These are phyloP conservation scores for Sminthopsis crassicaudata DNA, from an alignment of 2,113 vertebrate species.

Conservation along the genomic window DNA sequence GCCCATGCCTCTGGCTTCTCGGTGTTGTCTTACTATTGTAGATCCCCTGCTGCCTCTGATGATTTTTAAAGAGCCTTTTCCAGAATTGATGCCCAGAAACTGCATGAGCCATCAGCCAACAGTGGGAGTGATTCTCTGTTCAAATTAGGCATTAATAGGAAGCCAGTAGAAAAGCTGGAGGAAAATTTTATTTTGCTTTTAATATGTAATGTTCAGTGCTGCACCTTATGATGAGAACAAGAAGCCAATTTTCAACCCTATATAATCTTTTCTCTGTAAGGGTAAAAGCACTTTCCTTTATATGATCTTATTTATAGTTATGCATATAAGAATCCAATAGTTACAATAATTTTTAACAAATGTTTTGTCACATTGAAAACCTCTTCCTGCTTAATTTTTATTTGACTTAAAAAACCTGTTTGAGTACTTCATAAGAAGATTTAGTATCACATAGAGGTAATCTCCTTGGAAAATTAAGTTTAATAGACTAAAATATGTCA, in stretches of 20 bases:
- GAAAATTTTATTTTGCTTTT: not conserved
- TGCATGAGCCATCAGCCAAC: not conserved
- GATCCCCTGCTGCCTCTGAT: not conserved
- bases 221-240: not conserved
- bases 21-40: not conserved
- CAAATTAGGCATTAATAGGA: not conserved
- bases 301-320: not conserved
- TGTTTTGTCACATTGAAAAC: slow-evolving; percentile 35
- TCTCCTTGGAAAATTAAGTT: slow-evolving; percentile 26
- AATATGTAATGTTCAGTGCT: not conserved
- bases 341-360: slow-evolving; percentile 41
- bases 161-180: not conserved
- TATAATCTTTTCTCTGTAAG: not conserved
- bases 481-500: slow-evolving; percentile 40
- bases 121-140: not conserved
- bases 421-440: slow-evolving; percentile 28
- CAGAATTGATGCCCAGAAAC: not conserved
- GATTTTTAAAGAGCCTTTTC: not conserved
- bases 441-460: slow-evolving; percentile 30
- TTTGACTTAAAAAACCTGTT: not conserved
- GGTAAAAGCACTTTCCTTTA: not conserved
- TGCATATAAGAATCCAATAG: not conserved
- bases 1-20: not conserved
- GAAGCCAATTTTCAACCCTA: not conserved
- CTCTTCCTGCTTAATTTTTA: slow-evolving; percentile 12